These are phyloP conservation scores for Climacteris rufus DNA, from an alignment of 2,113 vertebrate genomes.

Conservation along the genomic window DNA sequence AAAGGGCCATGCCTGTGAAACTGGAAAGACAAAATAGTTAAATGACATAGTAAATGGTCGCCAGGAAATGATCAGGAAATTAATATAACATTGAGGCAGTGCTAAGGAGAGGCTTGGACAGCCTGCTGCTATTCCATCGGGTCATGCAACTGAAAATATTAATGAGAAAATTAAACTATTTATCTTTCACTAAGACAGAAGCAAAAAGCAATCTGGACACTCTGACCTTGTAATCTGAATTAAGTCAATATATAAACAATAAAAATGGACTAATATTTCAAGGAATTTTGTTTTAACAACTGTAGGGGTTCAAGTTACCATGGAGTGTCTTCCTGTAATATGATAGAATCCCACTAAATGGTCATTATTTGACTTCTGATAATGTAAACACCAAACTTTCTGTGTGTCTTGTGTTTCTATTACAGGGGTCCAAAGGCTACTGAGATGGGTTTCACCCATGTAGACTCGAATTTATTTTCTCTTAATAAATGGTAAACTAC, in stretches of 20 bases:
- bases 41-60: background rate
- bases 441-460: background rate
- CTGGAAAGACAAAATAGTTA: background rate
- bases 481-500: background rate
- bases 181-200: background rate
- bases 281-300: background rate
- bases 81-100: background rate
- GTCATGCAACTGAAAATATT: background rate
- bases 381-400: background rate
- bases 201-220: background rate
- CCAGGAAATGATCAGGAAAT: slow-evolving; percentile 4
- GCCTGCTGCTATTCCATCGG: background rate
- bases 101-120: background rate
- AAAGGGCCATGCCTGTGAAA: background rate
- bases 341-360: background rate
- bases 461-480: background rate
- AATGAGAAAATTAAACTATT: background rate
- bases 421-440: background rate
- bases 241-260: slow-evolving; percentile 24
- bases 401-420: background rate
- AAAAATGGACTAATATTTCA: slow-evolving; percentile 32
- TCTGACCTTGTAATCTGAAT: slow-evolving; percentile 18
- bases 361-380: background rate
- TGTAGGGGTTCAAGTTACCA: background rate
- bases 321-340: slow-evolving; percentile 6